These are phyloP conservation scores for Rhadina sibilatrix DNA, from an alignment of 2,113 vertebrate species.

Conservation along the genomic window DNA sequence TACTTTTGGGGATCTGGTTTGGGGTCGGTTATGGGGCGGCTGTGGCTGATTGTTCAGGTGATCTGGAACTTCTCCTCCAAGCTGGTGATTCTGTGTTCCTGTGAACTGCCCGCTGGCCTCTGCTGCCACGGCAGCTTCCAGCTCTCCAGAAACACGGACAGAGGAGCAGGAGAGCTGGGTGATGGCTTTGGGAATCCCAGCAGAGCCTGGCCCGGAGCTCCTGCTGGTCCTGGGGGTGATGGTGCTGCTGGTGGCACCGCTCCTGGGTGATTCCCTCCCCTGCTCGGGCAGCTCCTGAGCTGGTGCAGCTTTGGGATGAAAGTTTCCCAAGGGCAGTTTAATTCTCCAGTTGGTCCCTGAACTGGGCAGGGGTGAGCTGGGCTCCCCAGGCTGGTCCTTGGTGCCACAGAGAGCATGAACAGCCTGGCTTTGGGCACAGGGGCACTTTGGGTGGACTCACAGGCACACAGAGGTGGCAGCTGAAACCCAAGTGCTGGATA, in stretches of 20 bases:
- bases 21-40: not conserved
- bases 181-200: not conserved
- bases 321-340: not conserved
- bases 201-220: not conserved
- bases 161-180: fast-evolving
- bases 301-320: not conserved
- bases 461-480: fast-evolving
- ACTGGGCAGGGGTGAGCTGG: not conserved
- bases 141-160: not conserved
- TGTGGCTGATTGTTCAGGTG: not conserved
- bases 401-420: fast-evolving
- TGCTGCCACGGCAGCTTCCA: not conserved
- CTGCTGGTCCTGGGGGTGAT: not conserved
- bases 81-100: fast-evolving
- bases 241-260: not conserved
- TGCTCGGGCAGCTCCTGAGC: not conserved
- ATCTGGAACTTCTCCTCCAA: fast-evolving
- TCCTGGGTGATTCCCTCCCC: not conserved
- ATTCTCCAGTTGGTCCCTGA: not conserved
- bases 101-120: fast-evolving
- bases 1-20: fast-evolving
- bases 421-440: not conserved
- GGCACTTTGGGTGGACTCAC: too few relatives aligned
- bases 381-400: not conserved
- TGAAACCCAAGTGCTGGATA: not conserved